A percentile compares a stretch with the other conserved stretches of the same genome.
These are phyloP conservation scores for Drosophila cyrtoloma DNA, from an alignment of 2,888 invertebrate genomes.

Conservation along the genomic window DNA sequence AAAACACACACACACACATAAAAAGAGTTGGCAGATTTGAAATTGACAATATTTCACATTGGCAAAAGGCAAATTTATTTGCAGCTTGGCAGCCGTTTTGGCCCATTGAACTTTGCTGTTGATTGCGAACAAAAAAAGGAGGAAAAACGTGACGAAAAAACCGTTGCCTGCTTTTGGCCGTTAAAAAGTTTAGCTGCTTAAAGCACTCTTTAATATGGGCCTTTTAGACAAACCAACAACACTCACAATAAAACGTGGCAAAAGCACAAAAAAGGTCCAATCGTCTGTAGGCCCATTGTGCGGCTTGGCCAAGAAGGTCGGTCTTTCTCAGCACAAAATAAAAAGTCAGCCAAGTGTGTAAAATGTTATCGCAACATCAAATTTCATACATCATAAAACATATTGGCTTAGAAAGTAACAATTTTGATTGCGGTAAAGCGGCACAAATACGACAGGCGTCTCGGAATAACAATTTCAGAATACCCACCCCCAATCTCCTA, in stretches of 20 bases:
- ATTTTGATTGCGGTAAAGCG: conserved; percentile 79
- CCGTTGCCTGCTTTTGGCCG: conserved; percentile 29
- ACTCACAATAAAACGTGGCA: not conserved
- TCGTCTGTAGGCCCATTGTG: conserved; percentile 22
- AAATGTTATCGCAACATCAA: conserved; percentile 83
- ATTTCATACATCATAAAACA: conserved; percentile 83
- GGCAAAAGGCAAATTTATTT: conserved; percentile 75
- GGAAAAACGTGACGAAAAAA: conserved; percentile 16
- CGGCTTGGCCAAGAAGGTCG: conserved; percentile 12
- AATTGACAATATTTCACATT: conserved; percentile 77
- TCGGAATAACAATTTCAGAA: conserved; percentile 58
- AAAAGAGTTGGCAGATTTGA: conserved; percentile 48
- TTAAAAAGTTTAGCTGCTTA: conserved; percentile 37
- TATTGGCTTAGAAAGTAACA: conserved; percentile 83
- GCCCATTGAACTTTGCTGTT: conserved; percentile 76
- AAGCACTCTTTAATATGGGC: conserved; percentile 47
- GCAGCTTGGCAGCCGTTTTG: conserved; percentile 63
- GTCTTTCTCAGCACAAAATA: conserved; percentile 41
- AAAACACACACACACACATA: not conserved
- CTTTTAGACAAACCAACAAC: conserved; percentile 9
- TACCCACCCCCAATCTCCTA: not conserved
- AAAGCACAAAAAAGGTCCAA: conserved; percentile 27
- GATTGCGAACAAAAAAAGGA: conserved; percentile 55
- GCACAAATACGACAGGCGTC: conserved; percentile 51
- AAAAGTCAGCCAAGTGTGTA: conserved; percentile 75